Evolutionary conservation across 2,797 vertebrate genomes (phyloP).

Genomic region (Anomalospiza imberbis): DNA sequence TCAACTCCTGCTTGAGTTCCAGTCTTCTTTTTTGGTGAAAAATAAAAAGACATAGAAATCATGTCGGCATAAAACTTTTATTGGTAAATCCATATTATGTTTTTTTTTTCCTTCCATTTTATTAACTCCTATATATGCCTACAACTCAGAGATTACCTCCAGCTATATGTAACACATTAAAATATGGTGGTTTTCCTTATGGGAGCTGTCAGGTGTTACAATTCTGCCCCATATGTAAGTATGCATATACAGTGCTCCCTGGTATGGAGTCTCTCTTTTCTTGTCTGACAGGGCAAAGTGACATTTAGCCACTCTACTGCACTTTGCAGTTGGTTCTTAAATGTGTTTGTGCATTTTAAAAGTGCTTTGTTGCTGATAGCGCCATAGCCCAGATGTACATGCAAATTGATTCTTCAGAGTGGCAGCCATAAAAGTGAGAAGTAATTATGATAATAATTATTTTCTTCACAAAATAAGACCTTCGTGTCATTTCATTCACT

Average conservation of each 20-base stretch:
- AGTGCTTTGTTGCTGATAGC: neutral
- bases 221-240: neutral
- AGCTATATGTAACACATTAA: neutral
- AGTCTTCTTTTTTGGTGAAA: neutral
- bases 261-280: neutral
- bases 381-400: neutral
- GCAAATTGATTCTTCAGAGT: neutral
- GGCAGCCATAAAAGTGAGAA: neutral
- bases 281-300: neutral
- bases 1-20: neutral
- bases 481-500: neutral
- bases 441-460: neutral
- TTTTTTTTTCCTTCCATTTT: neutral
- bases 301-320: neutral
- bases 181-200: neutral
- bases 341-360: neutral
- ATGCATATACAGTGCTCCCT: neutral
- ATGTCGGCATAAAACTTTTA: neutral
- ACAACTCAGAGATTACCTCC: neutral
- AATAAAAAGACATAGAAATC: neutral
- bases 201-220: neutral
- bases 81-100: fast-evolving
- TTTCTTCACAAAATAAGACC: neutral
- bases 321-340: neutral
- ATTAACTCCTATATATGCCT: neutral